Percentiles rank a stretch among this genome's conserved stretches.
Evolutionary conservation across 1,140 invertebrate species (phyloP).

Genomic region (Telenomus remus): DNA sequence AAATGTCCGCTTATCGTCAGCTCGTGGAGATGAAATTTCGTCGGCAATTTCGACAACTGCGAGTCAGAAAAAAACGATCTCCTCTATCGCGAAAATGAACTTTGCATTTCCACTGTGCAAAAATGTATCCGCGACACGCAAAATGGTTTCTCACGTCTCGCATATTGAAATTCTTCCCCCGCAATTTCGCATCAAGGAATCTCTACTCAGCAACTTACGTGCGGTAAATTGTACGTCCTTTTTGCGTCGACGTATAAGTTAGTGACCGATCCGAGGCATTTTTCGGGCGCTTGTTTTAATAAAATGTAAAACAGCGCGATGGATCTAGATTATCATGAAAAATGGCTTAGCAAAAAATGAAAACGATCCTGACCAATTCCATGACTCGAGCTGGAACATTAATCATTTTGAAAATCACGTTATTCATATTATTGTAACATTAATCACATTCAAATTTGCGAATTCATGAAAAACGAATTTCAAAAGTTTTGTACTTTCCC

Average conservation of each 20-base stretch:
- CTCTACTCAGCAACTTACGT: conserved; percentile 9
- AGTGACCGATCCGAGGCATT: conserved; percentile 4
- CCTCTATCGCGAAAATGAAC: no score
- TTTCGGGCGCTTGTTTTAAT: conserved; percentile 18
- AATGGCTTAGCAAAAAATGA: neutral
- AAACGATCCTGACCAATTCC: neutral
- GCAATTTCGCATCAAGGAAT: conserved; percentile 20
- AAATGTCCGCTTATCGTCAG: no score
- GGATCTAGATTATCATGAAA: conserved; percentile 4
- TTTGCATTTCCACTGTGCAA: no score
- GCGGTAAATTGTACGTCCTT: conserved; percentile 21
- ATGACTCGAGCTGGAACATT: neutral
- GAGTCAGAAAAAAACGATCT: no score
- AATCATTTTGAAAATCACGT: neutral
- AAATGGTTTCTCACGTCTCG: no score
- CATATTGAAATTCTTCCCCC: conserved; percentile 39
- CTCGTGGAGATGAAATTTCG: no score
- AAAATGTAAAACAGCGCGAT: conserved; percentile 24
- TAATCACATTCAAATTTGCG: no score
- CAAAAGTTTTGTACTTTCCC: no score
- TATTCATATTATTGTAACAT: no score
- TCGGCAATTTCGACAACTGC: no score
- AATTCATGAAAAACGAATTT: no score
- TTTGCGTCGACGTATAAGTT: conserved; percentile 15
- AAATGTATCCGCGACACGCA: no score